phyloP scores from a whole-genome alignment of 2,113 vertebrate species.

The Neolamprologus kungweensis region DNA sequence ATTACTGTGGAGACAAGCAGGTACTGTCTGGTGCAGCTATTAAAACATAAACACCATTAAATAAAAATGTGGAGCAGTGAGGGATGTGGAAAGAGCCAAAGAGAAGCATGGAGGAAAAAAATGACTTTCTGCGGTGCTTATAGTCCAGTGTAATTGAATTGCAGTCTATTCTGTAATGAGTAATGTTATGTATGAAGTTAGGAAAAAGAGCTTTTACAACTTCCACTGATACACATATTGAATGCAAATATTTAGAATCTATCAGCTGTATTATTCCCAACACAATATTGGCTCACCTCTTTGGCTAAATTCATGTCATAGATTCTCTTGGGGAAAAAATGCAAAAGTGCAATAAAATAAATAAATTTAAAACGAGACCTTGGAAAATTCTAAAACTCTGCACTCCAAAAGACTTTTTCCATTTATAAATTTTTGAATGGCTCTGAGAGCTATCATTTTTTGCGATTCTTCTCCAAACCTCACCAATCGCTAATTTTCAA shows the following conservation, averaged over 20 bases:
- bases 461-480: background rate
- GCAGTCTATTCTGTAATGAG: background rate
- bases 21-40: conserved; percentile 73
- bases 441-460: background rate
- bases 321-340: background rate
- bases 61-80: conserved; percentile 53
- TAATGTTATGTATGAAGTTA: background rate
- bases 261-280: background rate
- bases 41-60: conserved; percentile 77
- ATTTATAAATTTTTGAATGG: background rate
- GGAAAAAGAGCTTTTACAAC: background rate
- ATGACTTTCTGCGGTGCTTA: background rate
- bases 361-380: background rate
- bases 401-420: background rate
- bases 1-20: conserved; percentile 68
- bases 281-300: background rate
- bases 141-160: background rate
- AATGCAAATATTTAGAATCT: background rate
- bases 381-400: background rate
- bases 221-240: background rate
- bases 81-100: background rate
- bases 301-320: background rate
- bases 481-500: background rate
- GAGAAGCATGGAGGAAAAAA: background rate
- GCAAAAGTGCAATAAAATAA: background rate